Base-by-base conservation (phyloP, 2,888 invertebrate species). In the Troides oblongomaculatus region DNA sequence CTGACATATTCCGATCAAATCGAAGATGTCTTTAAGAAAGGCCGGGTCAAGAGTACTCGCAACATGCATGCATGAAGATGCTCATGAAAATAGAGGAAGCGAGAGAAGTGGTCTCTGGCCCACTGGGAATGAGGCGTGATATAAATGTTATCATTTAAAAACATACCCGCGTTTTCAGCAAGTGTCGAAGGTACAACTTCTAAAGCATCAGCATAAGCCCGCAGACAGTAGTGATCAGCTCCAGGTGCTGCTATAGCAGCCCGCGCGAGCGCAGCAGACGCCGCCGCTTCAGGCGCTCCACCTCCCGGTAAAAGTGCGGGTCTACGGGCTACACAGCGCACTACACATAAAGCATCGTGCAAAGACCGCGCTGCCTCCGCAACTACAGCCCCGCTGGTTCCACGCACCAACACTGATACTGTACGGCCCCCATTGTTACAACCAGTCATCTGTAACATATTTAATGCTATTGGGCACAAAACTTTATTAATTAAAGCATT, bases 211-310 rank as follows among this genome's bases (percentile, higher is more conserved):
- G 99, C 98, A 90, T 97, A 99, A 0, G 98, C 98, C 75, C 97
- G 95, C 88, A 98, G 95, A 84, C 99, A 99, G 88, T 99, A 99
- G 72, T 98, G 97, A 84, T 98, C 98, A 65, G 98, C 96, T 67
- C 99, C 99, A 66, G 96, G 95, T 57, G 98, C 94, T 1, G 96
- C 95, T 79, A 98, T 95, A 0, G 99, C 96, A 73, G 96, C 93
- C 30, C 96, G 95, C 10, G 96, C 95, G 68, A 99, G 93, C 71
- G 95, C 95, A 46, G 98, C 93, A 0, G 99, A 96, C 73, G 99
- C 94, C 85, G 99, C 98, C 73, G 98, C 99, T 93, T 99, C 99
- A 6, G 99, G 99, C 18, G 99, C 98, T 62, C 99, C 99, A 64
- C 99, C 99, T 72, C 99, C 99, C 67, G 98, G 96, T 85, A 99